These are phyloP conservation scores for Clarias laeviceps DNA, from an alignment of 2,797 vertebrate species.

Conservation along the genomic window DNA sequence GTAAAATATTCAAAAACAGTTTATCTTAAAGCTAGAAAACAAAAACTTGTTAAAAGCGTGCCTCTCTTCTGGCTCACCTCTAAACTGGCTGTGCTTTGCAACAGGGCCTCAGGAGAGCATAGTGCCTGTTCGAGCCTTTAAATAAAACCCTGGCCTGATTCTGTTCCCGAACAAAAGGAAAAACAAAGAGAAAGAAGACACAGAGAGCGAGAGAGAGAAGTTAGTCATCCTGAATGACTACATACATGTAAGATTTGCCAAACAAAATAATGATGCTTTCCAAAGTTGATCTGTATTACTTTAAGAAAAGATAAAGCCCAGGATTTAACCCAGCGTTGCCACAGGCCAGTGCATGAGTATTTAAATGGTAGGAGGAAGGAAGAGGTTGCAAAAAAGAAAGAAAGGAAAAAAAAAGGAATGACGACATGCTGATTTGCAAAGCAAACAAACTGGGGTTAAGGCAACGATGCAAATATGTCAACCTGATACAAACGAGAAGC, in stretches of 20 bases:
- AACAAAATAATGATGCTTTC: not conserved
- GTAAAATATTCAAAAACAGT: not conserved
- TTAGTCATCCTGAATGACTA: not conserved
- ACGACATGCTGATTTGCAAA: conserved; percentile 71
- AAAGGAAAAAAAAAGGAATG: conserved; percentile 24
- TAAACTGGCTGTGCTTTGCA: conserved; percentile 65
- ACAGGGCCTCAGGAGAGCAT: conserved; percentile 69
- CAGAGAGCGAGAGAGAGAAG: conserved; percentile 24
- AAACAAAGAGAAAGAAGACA: conserved; percentile 14
- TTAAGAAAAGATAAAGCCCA: conserved; percentile 11
- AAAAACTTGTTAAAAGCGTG: conserved; percentile 26
- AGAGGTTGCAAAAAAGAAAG: conserved; percentile 28
- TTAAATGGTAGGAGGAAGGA: conserved; percentile 29
- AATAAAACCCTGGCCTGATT: conserved; percentile 82
- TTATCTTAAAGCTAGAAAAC: not conserved
- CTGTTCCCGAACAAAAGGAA: conserved; percentile 40
- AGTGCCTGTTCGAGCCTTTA: conserved; percentile 73
- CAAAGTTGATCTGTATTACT: not conserved
- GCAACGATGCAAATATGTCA: conserved; percentile 71
- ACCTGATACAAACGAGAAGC: conserved; percentile 43
- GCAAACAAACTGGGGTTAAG: conserved; percentile 69
- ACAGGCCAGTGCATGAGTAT: not conserved
- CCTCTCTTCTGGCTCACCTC: conserved; percentile 64
- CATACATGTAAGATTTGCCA: too few relatives aligned
- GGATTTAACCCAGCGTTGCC: not conserved